phyloP scores from a whole-genome alignment of 2,113 vertebrate species.

The Hippocampus zosterae region DNA sequence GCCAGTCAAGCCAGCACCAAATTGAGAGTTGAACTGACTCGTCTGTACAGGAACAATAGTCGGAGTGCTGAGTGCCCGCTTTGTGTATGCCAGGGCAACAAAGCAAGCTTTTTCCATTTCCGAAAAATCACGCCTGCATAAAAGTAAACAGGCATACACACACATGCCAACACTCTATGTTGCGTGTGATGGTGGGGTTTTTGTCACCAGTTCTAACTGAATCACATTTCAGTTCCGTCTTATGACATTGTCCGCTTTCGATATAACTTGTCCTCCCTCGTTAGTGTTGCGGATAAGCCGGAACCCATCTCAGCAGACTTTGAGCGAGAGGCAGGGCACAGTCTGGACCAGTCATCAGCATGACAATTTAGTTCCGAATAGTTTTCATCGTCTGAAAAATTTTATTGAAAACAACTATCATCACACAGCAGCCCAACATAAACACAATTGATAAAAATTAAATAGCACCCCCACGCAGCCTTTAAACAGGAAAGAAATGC shows the following conservation, averaged over 20 bases:
- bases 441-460: background rate
- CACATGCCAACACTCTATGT: slow-evolving; percentile 1
- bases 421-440: too few species aligned
- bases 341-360: background rate
- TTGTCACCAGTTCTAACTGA: background rate
- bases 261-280: background rate
- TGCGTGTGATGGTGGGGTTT: background rate
- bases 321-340: background rate
- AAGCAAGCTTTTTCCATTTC: slow-evolving; percentile 50
- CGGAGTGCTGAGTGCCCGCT: slow-evolving; percentile 32
- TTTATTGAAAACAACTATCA: too few species aligned
- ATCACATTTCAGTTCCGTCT: background rate
- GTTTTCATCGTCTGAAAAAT: too few species aligned
- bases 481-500: background rate
- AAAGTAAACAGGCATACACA: slow-evolving; percentile 47
- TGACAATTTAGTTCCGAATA: too few species aligned
- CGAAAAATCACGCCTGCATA: slow-evolving; percentile 5
- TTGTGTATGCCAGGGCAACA: slow-evolving; percentile 53
- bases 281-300: background rate
- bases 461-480: background rate
- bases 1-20: slow-evolving; percentile 32
- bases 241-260: background rate
- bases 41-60: slow-evolving; percentile 51
- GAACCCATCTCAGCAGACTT: background rate
- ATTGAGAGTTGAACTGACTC: slow-evolving; percentile 35